Base-by-base conservation (phyloP, 2,797 vertebrate genomes). In the Pteropus rufus region DNA sequence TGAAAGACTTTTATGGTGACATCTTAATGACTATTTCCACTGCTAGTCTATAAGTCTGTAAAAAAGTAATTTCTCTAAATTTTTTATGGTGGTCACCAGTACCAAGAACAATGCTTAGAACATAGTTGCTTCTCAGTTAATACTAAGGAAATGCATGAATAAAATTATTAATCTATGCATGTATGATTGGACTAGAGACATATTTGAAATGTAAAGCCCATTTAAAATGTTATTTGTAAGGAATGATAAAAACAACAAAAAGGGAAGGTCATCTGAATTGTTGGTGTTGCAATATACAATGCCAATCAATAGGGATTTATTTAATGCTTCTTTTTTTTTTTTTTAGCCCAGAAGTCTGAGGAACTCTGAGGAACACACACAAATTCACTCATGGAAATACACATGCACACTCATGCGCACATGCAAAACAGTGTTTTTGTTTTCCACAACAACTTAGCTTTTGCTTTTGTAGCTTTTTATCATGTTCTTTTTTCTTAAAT, bases 171-270 rank as follows among this genome's bases (percentile, higher is more conserved):
- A 49, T 67, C 24, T 77, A 10, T 79, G 5, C 0, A 12, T 18
- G 10, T n/a, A 7, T 62, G 34, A 34, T 39, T 85, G 11, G 5
- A 69, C 2, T 16, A 19, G 23, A 62, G 7, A 14, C 46, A 91
- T 58, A 75, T 15, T 36, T 34, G 2, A 90, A 91, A 34, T 21
- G 1, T n/a, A 49, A 87, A 94, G 3, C 2, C 3, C 5, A 31
- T 60, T 91, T 52, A 23, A 69, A 91, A 46, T 41, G 39, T 69
- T 81, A 67, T 80, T 77, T 58, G 4, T 49, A 84, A 26, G 2
- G n/a, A 94, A 67, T 82, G 10, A 89, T 46, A 76, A 70, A 86
- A 92, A 49, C 3, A 46, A 39, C n/a, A 77, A 26, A 70, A 88
- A 60, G 16, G 0, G n/a, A 64, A 80, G 81, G 2, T 24, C 41